phyloP scores from a whole-genome alignment of 1,140 invertebrate species.

The Brachionus angularis region DNA sequence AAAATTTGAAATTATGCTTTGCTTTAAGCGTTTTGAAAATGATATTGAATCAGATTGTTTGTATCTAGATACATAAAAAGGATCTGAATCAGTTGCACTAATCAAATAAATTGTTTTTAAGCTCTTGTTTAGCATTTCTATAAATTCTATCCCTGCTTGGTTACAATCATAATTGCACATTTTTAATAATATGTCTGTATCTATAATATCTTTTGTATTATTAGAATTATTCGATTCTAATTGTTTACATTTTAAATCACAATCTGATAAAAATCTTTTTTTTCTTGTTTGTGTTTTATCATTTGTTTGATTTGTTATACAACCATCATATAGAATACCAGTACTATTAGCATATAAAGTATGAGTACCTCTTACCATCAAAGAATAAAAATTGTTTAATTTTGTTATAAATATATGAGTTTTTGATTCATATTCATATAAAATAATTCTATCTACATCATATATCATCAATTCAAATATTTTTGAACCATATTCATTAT shows the following conservation, averaged over 20 bases:
- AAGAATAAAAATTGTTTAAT: not conserved
- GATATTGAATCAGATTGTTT: no score
- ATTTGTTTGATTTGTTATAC: not conserved
- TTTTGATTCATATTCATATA: not conserved
- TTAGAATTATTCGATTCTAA: no score
- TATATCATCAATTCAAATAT: not conserved
- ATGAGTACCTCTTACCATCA: not conserved
- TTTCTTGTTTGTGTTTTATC: not conserved
- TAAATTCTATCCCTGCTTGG: not conserved
- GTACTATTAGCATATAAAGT: not conserved
- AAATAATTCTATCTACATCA: not conserved
- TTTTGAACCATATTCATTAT: no score
- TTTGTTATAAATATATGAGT: conserved; percentile 7
- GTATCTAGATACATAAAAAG: no score
- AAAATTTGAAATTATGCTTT: no score
- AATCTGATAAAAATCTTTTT: not conserved
- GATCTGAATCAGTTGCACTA: not conserved
- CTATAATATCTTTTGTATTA: not conserved
- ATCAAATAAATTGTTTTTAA: not conserved
- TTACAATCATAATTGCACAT: conserved; percentile 8
- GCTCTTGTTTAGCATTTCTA: not conserved
- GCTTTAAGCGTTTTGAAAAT: no score
- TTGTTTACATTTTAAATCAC: not conserved
- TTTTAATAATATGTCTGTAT: not conserved
- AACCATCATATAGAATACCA: not conserved